phyloP scores from a whole-genome alignment of 2,113 vertebrate species.

The Heterotis niloticus region DNA sequence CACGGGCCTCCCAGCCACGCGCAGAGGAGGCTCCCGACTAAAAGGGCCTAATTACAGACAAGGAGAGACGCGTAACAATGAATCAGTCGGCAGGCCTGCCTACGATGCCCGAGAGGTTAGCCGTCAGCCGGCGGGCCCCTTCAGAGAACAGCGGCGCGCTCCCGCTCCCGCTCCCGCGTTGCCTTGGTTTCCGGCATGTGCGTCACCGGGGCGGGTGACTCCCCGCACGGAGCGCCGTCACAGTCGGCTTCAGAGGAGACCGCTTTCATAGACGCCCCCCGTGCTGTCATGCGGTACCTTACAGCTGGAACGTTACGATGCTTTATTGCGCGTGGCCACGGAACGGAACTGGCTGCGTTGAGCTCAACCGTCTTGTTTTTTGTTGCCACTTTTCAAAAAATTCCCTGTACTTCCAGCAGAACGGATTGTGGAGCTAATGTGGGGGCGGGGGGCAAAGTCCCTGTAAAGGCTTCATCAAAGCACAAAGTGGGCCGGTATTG shows the following conservation, averaged over 20 bases:
- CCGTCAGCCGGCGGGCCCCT: constrained; percentile 26
- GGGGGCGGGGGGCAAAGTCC: no score
- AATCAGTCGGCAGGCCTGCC: constrained; percentile 34
- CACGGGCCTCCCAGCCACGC: not conserved
- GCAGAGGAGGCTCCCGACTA: constrained; percentile 30
- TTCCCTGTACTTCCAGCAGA: no score
- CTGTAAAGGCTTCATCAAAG: no score
- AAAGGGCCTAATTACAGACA: constrained; percentile 35
- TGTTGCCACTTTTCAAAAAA: no score
- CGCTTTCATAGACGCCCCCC: no score
- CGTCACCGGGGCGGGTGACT: constrained; percentile 32
- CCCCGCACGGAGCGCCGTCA: constrained; percentile 22
- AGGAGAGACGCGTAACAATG: constrained; percentile 35
- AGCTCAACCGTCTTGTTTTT: no score
- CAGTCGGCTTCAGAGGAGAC: constrained; percentile 14
- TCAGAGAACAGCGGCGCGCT: constrained; percentile 29
- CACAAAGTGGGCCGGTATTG: no score
- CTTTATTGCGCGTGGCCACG: no score
- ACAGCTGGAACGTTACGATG: no score
- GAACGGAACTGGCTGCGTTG: no score
- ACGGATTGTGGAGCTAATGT: no score
- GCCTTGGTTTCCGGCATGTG: constrained; percentile 48
- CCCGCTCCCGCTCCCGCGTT: constrained; percentile 36
- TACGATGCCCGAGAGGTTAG: constrained; percentile 22
- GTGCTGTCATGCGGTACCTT: no score